Base-by-base conservation (phyloP, 2,797 vertebrate species). In the Acestrorhynchus altus region DNA sequence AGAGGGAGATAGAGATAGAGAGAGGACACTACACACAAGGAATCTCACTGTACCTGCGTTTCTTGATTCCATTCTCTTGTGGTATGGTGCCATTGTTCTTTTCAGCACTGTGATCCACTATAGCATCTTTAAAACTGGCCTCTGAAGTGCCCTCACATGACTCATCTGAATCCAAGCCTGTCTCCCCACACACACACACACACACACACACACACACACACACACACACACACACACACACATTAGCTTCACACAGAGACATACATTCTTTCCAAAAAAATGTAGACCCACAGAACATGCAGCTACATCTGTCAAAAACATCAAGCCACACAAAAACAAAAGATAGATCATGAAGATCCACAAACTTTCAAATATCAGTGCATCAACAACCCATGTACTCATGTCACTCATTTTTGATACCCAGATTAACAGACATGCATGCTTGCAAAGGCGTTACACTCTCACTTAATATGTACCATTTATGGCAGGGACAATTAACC, bases 141-240 rank as follows among this genome's bases (percentile, higher is more conserved):
- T 98, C 97, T 4, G 96, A 95, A 82, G 94, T 93, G 22, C 95
- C 96, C 86, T 96, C 96, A 0, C 92, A 95, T n/a, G 97, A 98
- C 91, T 96, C 96, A 56, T 98, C 96, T 0, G 97, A 98, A 86
- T 98, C 97, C 86, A 98, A 95, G 95, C 97, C 97, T 99, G 89
- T 2, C 35, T n/a, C n/a, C n/a, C 4, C n/a, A 87, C 18, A 87
- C 35, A 77, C n/a, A 77, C 18, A 44, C 35, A 26, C 11, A 77
- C n/a, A 77, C 18, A 42, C 44, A 26, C 11, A 16, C 5, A 76
- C 49, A 68, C 10, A 4, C n/a, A 87, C 18, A 87, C 35, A 77
- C n/a, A 77, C 18, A 44, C 35, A 26, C 11, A 77, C n/a, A 77
- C 18, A 42, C 44, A 26, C 11, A 16, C 5, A 76, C 49, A 68